phyloP scores from a whole-genome alignment of 2,888 invertebrate species.

The Chrysina gloriosa region DNA sequence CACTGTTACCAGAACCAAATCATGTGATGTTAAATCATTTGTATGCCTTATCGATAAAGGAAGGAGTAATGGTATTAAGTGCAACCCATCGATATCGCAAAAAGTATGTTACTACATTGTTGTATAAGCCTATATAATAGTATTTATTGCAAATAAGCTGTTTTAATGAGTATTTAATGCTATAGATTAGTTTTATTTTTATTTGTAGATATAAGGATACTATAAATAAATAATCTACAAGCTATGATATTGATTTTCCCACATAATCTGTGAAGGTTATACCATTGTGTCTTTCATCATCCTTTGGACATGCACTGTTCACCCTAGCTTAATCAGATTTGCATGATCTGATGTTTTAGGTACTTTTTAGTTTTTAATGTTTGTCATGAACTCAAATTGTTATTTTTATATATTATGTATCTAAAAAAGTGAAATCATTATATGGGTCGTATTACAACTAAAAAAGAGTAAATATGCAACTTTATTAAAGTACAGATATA shows the following conservation, averaged over 20 bases:
- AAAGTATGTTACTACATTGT: conserved; percentile 98
- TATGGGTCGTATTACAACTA: not conserved
- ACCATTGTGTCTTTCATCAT: too few species aligned
- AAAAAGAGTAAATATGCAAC: conserved; percentile 1
- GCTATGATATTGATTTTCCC: not conserved
- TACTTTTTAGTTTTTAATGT: too few species aligned
- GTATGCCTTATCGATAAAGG: conserved; percentile 99
- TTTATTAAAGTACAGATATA: conserved; percentile 19
- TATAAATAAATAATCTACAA: not conserved
- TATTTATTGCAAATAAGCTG: conserved; percentile 12
- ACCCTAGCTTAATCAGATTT: too few species aligned
- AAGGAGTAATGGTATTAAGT: conserved; percentile 99
- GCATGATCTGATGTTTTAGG: too few species aligned
- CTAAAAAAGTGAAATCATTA: too few species aligned
- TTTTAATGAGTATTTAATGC: conserved; percentile 2
- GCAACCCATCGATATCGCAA: conserved; percentile 98
- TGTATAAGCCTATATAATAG: conserved; percentile 95
- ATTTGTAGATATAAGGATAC: conserved; percentile 15
- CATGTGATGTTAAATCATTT: conserved; percentile 99
- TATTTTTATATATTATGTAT: too few species aligned
- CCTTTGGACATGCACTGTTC: too few species aligned
- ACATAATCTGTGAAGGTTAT: not conserved
- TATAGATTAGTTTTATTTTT: conserved; percentile 21
- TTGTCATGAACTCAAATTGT: too few species aligned
- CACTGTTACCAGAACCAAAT: conserved; percentile 98